These are phyloP conservation scores for Grapholita molesta DNA, from an alignment of 1,140 invertebrate species.

Conservation along the genomic window DNA sequence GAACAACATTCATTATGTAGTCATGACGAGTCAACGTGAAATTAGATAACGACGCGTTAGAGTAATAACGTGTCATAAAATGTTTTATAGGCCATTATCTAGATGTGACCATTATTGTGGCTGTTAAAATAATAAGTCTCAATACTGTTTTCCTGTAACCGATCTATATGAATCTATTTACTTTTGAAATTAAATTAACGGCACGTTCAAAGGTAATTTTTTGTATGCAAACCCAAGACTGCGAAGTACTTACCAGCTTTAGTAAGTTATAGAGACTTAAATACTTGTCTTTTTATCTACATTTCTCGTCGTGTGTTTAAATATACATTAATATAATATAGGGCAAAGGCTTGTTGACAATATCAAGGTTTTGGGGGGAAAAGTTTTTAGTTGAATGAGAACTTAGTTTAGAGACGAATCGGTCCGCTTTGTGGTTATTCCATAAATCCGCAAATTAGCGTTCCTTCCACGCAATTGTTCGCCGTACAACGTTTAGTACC, in stretches of 20 bases:
- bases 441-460: neutral
- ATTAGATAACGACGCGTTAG: neutral
- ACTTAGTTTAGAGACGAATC: too few species aligned
- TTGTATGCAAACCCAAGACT: too few species aligned
- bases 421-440: neutral
- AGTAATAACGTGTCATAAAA: neutral
- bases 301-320: too few species aligned
- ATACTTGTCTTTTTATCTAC: too few species aligned
- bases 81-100: neutral
- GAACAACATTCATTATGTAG: neutral
- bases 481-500: neutral
- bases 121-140: slow-evolving; percentile 4
- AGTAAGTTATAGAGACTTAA: too few species aligned
- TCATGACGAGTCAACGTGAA: neutral
- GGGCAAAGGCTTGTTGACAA: too few species aligned
- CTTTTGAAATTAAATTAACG: neutral
- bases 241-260: too few species aligned
- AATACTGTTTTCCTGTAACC: slow-evolving; percentile 25
- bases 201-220: too few species aligned
- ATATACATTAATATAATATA: too few species aligned
- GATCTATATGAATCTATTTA: too few species aligned
- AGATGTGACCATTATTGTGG: neutral
- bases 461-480: neutral
- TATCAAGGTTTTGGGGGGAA: too few species aligned
- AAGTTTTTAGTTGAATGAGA: too few species aligned